These are phyloP conservation scores for Carduelis carduelis DNA, from an alignment of 2,797 vertebrate species.

Conservation along the genomic window DNA sequence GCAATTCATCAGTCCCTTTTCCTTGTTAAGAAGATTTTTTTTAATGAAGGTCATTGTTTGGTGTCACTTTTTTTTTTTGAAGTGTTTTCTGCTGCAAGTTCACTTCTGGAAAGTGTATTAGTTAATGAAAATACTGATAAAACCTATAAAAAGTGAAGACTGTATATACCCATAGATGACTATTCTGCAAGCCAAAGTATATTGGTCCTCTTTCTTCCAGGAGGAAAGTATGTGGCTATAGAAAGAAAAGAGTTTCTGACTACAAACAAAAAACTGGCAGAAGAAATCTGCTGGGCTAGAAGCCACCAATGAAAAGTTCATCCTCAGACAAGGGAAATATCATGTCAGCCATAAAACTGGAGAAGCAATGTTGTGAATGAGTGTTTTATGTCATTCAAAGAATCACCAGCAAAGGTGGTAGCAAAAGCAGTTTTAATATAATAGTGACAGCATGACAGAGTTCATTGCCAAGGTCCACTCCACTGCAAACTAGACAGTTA, in stretches of 20 bases:
- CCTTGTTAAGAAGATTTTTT: not conserved
- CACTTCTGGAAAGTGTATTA: not conserved
- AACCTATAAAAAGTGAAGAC: not conserved
- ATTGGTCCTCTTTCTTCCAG: not conserved
- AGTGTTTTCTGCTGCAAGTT: not conserved
- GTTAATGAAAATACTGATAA: not conserved
- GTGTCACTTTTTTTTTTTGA: rapidly evolving
- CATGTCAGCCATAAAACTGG: not conserved
- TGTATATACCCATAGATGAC: not conserved
- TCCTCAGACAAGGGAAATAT: not conserved
- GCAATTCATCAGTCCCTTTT: not conserved
- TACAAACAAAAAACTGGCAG: not conserved
- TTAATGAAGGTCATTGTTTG: not conserved
- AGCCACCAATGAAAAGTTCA: not conserved
- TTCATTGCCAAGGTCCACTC: not conserved
- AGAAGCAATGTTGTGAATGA: not conserved
- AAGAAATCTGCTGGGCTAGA: not conserved
- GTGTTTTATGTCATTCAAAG: not conserved
- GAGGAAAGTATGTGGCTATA: not conserved
- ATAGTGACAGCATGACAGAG: not conserved
- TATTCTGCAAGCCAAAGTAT: not conserved
- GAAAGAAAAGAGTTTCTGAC: not conserved
- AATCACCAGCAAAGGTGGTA: not conserved
- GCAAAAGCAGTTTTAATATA: not conserved
- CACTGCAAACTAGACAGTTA: too few species aligned